Conservation (phyloP, 2,888 invertebrate species). For the Nebria brevicollis region DNA sequence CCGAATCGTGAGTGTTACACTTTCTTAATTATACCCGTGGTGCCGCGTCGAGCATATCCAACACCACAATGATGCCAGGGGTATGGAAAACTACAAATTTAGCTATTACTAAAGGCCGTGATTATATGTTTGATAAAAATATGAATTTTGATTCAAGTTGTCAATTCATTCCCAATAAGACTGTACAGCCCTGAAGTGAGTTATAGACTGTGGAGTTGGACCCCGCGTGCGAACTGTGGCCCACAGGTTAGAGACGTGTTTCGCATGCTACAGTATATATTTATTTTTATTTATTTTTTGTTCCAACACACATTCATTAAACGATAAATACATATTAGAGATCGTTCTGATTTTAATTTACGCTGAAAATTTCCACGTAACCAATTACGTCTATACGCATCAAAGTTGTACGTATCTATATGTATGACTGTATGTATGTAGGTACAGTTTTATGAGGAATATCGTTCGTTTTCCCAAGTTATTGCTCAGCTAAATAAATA, state of each 20-base stretch:
- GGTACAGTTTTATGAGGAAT: background rate
- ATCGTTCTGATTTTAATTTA: background rate
- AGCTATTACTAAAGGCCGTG: background rate
- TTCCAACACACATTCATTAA: conserved; percentile 23
- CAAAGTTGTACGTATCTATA: background rate
- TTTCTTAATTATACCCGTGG: conserved; percentile 41
- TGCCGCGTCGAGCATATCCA: background rate
- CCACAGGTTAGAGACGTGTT: conserved; percentile 35
- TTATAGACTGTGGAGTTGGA: conserved; percentile 33
- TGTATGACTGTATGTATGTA: background rate
- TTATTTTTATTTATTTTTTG: too few species aligned
- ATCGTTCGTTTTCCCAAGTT: conserved; percentile 23
- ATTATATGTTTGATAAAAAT: too few species aligned
- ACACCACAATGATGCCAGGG: background rate
- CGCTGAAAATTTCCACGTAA: background rate
- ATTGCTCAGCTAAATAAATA: conserved; percentile 39
- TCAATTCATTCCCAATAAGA: background rate
- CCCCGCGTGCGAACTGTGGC: conserved; percentile 40
- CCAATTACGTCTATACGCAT: background rate
- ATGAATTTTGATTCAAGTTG: too few species aligned
- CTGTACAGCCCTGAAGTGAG: background rate
- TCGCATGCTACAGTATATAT: conserved; percentile 33
- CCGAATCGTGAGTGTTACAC: conserved; percentile 47
- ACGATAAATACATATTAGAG: conserved; percentile 3
- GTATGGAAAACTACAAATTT: background rate